These are phyloP conservation scores for Sinodicranocentrus sp. DNA, from an alignment of 2,888 invertebrate genomes.

Conservation along the genomic window DNA sequence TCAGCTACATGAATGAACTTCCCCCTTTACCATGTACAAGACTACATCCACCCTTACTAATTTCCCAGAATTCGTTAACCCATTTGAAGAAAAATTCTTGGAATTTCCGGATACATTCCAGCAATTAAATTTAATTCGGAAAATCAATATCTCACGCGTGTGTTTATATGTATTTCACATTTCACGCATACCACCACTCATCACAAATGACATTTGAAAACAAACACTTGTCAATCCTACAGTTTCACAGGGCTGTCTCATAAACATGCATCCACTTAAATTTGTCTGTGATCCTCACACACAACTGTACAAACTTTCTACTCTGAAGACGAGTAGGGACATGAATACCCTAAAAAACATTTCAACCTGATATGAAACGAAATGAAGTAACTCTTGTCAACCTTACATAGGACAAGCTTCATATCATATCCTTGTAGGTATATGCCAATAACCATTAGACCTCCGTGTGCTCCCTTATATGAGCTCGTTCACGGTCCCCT, in stretches of 20 bases:
- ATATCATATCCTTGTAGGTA: too few species aligned
- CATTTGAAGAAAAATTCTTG: slow-evolving; percentile 5
- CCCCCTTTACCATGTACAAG: too few species aligned
- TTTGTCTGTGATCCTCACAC: too few species aligned
- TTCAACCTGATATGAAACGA: too few species aligned
- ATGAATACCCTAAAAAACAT: too few species aligned
- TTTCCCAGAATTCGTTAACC: slow-evolving; percentile 15
- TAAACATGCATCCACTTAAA: too few species aligned
- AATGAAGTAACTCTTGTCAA: too few species aligned
- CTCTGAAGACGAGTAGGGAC: too few species aligned
- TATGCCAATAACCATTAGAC: neutral
- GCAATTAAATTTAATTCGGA: slow-evolving; percentile 16
- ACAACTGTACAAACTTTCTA: too few species aligned
- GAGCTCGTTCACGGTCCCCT: neutral
- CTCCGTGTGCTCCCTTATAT: neutral
- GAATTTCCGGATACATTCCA: slow-evolving; percentile 27
- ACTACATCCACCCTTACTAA: slow-evolving; percentile 12
- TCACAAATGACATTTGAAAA: neutral
- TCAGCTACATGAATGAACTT: neutral
- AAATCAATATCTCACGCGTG: slow-evolving; percentile 20
- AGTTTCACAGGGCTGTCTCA: too few species aligned
- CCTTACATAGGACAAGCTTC: too few species aligned
- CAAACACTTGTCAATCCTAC: neutral
- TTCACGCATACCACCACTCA: neutral
- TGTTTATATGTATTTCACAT: neutral